These are phyloP conservation scores for Drosophila micromelanica DNA, from an alignment of 1,140 invertebrate species.

Conservation along the genomic window DNA sequence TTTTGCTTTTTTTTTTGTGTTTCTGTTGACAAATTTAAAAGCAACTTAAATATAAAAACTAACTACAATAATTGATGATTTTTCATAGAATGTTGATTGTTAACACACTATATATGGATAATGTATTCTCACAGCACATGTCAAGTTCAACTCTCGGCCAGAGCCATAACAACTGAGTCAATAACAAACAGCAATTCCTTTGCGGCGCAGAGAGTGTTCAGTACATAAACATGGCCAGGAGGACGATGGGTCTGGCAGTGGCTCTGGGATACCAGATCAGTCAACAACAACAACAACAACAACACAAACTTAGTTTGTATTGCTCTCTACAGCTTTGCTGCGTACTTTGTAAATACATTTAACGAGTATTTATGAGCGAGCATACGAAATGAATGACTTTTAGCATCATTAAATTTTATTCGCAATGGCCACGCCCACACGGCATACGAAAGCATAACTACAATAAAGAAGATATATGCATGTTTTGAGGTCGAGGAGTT, in stretches of 20 bases:
- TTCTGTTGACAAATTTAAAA: too few relatives aligned
- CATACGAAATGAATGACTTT: slow-evolving; percentile 76
- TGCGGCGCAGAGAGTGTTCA: not conserved
- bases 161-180: slow-evolving; percentile 10
- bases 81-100: not conserved
- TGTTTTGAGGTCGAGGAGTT: slow-evolving; percentile 68
- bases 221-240: slow-evolving; percentile 5
- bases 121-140: not conserved
- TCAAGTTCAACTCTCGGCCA: slow-evolving; percentile 4
- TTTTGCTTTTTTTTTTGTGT: too few relatives aligned
- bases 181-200: slow-evolving; percentile 11
- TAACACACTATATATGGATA: not conserved
- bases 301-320: slow-evolving; percentile 41
- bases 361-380: slow-evolving; percentile 75
- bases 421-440: slow-evolving; percentile 40
- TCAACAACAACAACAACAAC: slow-evolving; percentile 4
- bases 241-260: not conserved
- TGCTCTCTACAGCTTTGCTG: slow-evolving; percentile 50
- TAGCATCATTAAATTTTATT: slow-evolving; percentile 76
- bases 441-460: slow-evolving; percentile 26
- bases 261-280: slow-evolving; percentile 2
- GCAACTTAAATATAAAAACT: not conserved
- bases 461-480: slow-evolving; percentile 62
- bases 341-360: slow-evolving; percentile 71
- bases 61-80: not conserved